These are phyloP conservation scores for Antedon bifida DNA, from an alignment of 35 echinoderm and acorn worm species.

Conservation along the genomic window DNA sequence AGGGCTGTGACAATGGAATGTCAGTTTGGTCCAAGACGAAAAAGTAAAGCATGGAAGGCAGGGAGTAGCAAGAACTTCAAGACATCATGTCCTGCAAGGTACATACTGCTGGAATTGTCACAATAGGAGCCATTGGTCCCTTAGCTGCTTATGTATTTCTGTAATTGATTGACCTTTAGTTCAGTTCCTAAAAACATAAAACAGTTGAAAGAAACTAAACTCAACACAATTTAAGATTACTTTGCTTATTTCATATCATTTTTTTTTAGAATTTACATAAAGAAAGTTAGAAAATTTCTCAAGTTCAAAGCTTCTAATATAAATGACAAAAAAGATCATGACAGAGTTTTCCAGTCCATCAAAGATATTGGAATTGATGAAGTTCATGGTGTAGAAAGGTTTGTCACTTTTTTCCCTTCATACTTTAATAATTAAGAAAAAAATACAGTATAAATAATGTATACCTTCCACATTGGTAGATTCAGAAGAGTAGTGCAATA, in stretches of 20 bases:
- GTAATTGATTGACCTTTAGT: neutral
- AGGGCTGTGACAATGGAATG: constrained; percentile 45
- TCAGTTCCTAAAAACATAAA: no score
- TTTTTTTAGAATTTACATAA: constrained; percentile 32
- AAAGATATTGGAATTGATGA: constrained; percentile 21
- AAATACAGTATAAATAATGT: no score
- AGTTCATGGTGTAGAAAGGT: constrained; percentile 31
- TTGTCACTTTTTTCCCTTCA: neutral
- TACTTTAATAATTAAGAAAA: no score
- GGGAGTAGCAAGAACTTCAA: neutral
- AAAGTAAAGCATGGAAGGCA: constrained; percentile 13
- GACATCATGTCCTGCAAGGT: constrained; percentile 39
- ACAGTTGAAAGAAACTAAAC: no score
- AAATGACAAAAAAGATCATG: constrained; percentile 12
- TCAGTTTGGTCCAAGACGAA: constrained; percentile 39
- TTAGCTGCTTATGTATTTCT: neutral
- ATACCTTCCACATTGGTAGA: no score
- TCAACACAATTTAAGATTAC: no score
- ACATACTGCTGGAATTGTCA: no score
- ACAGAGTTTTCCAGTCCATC: constrained; percentile 28
- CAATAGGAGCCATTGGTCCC: no score
- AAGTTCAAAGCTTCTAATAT: constrained; percentile 10
- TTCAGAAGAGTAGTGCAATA: no score
- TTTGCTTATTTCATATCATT: neutral
- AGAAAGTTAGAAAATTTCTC: constrained; percentile 38